Evolutionary conservation across 1,140 invertebrate genomes (phyloP).

Genomic region (Heliconius melpomene): DNA sequence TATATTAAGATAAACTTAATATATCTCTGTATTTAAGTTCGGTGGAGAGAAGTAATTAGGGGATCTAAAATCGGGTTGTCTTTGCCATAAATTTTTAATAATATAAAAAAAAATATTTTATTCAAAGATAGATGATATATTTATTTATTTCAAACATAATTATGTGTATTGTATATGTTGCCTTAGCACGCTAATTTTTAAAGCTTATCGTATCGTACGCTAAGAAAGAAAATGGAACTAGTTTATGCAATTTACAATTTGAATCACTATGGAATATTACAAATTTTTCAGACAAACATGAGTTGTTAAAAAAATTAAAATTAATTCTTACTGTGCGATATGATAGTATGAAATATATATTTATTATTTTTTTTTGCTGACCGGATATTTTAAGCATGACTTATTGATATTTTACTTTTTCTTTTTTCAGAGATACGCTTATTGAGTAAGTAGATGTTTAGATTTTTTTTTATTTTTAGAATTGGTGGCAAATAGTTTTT

Average conservation of each 20-base stretch:
- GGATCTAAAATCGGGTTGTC: too few species aligned
- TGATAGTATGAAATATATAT: not conserved
- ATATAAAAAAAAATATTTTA: too few species aligned
- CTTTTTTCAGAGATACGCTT: constrained; percentile 58
- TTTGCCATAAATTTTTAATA: too few species aligned
- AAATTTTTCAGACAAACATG: not conserved
- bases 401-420: constrained; percentile 37
- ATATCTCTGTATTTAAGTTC: too few species aligned
- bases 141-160: not conserved
- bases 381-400: constrained; percentile 25
- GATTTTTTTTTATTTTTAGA: constrained; percentile 28
- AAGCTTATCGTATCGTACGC: not conserved
- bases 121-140: not conserved
- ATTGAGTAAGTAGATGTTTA: constrained; percentile 56
- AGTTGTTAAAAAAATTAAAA: not conserved
- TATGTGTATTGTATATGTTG: not conserved
- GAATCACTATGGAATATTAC: not conserved
- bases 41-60: too few species aligned
- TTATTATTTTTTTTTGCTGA: not conserved
- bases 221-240: not conserved
- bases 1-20: not conserved
- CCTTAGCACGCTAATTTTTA: not conserved
- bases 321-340: not conserved
- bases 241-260: not conserved
- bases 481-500: not conserved